Evolutionary conservation across 1,140 invertebrate genomes (phyloP), one percentile per base, ranked within the genome.

Genomic region (Heliconius eleuchia): DNA sequence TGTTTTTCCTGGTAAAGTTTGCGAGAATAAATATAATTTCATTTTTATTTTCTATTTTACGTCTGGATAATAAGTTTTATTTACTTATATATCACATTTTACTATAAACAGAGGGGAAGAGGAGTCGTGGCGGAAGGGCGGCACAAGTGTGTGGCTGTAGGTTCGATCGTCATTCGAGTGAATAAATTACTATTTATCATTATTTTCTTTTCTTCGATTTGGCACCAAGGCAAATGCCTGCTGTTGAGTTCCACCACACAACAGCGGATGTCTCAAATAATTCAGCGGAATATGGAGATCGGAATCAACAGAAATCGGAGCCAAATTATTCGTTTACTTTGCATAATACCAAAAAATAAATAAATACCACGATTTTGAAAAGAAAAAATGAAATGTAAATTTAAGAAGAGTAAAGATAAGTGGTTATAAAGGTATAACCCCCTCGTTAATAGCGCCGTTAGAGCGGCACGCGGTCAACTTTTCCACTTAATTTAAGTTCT

Each of bases 401-500:
- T 66, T 66, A 66, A 66, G 27, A 66, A 27, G 60, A 66, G 27
- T 66, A 66, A 66, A 66, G 60, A 66, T 66, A 66, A 66, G 60
- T 66, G 60, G 60, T 66, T 66, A 66, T 66, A 66, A 30, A 30
- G 30, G 30, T 30, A 30, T 66, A 66, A 66, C 60, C 60, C 60
- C 60, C 60, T 66, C 60, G 60, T 70, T 70, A 76, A 76, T 46
- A 42, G 57, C 34, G 66, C 74, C 60, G 74, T 66, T 70, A 50
- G 55, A 76, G 23, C 73, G 78, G 80, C 55, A 83, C 74, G 81
- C 84, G 90, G 92, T 91, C 88, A 93, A 94, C 89, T 92, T 92
- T 92, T 92, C 91, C 89, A 90, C 91, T 94, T 94, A 91, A 94
- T 92, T 94, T 92, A 92, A 92, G 88, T 92, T 94, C 87, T 86